Conservation (phyloP, 2,888 invertebrate genomes). For the Cataglyphis cursor region DNA sequence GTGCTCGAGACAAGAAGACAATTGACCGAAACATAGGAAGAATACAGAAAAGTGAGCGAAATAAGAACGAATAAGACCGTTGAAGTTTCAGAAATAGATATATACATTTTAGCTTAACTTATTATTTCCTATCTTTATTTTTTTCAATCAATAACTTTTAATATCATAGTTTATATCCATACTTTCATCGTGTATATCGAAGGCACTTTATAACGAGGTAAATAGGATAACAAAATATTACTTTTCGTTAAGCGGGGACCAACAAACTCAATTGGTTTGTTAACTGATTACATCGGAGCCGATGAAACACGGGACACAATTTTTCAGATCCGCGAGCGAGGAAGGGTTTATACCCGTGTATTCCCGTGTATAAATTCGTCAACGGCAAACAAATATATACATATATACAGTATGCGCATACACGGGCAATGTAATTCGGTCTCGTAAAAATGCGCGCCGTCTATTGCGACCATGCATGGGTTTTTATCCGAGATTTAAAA, state of each 20-base stretch:
- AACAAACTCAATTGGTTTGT: slow-evolving; percentile 46
- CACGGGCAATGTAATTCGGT: slow-evolving; percentile 25
- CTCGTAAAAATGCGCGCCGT: slow-evolving; percentile 30
- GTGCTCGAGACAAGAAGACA: not conserved
- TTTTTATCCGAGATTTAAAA: slow-evolving; percentile 40
- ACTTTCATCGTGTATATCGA: not conserved
- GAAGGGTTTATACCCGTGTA: slow-evolving; percentile 46
- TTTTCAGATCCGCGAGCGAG: slow-evolving; percentile 34
- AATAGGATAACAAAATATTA: slow-evolving; percentile 45
- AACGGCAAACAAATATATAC: slow-evolving; percentile 13
- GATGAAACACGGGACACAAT: slow-evolving; percentile 41
- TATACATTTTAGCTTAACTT: not conserved
- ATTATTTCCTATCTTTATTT: not conserved
- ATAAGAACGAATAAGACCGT: not conserved
- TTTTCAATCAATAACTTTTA: not conserved
- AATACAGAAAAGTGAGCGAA: not conserved
- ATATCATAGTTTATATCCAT: not conserved
- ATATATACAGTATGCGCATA: not conserved
- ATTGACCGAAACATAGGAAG: not conserved
- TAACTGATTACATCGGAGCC: slow-evolving; percentile 41
- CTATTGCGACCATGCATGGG: slow-evolving; percentile 28
- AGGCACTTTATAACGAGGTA: slow-evolving; percentile 6
- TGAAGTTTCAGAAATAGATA: not conserved
- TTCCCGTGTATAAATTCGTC: slow-evolving; percentile 36
- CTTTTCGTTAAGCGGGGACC: not conserved